A percentile compares a stretch with the other conserved stretches of the same genome.
These are phyloP conservation scores for Athripsodes cinereus DNA, from an alignment of 2,888 invertebrate genomes.

Conservation along the genomic window DNA sequence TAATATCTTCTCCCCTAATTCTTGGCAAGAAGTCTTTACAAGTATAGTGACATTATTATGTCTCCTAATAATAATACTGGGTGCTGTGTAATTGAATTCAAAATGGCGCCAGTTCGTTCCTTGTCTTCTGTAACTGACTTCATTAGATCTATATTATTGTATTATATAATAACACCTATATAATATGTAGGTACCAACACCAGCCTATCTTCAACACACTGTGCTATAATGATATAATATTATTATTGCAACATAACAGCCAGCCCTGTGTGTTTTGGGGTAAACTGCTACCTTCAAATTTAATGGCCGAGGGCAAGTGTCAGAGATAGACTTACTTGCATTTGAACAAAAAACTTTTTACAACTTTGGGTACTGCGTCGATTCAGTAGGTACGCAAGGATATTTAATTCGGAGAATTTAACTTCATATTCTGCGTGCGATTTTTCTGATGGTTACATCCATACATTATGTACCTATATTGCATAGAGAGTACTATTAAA, in stretches of 20 bases:
- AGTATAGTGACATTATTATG: conserved; percentile 23
- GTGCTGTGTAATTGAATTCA: conserved; percentile 26
- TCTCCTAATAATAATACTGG: conserved; percentile 3
- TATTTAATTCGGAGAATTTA: no score
- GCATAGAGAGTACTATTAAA: no score
- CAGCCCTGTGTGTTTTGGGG: conserved; percentile 10
- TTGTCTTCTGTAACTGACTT: conserved; percentile 25
- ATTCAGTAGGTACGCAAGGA: no score
- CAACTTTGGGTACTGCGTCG: conserved; percentile 14
- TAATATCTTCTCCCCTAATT: conserved; percentile 16
- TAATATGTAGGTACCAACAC: not conserved
- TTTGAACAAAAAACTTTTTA: conserved; percentile 24
- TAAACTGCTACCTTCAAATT: conserved; percentile 20
- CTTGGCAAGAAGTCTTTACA: conserved; percentile 21
- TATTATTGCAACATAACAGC: conserved; percentile 16
- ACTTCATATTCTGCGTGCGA: no score
- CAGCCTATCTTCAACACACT: not conserved
- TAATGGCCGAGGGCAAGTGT: conserved; percentile 20
- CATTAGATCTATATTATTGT: conserved; percentile 22
- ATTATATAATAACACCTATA: no score
- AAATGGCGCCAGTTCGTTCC: conserved; percentile 24
- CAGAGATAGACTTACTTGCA: conserved; percentile 14
- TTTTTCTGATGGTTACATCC: no score
- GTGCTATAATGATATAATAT: conserved; percentile 1
- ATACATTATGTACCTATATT: no score